A percentile compares a stretch with the other conserved stretches of the same genome.
Evolutionary conservation across 2,888 invertebrate genomes (phyloP).

Genomic region (Cataglyphis rosenhaueri): DNA sequence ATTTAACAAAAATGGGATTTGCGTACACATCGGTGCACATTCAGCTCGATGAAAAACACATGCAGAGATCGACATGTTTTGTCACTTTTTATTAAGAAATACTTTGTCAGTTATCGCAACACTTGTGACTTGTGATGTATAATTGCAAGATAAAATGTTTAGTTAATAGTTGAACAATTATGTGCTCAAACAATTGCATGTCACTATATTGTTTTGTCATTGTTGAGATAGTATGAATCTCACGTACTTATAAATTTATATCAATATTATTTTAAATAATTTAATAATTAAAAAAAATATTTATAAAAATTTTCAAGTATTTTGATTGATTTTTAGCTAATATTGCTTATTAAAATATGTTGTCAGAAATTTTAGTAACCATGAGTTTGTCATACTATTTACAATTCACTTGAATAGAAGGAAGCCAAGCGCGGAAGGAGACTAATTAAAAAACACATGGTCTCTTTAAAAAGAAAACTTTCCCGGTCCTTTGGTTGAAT

Average conservation of each 20-base stretch:
- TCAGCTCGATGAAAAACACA: constrained; percentile 9
- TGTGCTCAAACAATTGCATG: constrained; percentile 10
- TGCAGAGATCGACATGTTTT: background rate
- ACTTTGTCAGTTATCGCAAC: constrained; percentile 25
- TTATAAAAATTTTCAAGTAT: background rate
- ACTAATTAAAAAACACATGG: constrained; percentile 80
- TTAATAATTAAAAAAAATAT: constrained; percentile 7
- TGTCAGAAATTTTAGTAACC: background rate
- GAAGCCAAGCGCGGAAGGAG: constrained; percentile 32
- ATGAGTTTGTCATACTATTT: constrained; percentile 26
- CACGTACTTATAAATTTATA: background rate
- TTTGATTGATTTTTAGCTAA: background rate
- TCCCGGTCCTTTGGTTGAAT: constrained; percentile 79
- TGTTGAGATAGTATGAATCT: background rate
- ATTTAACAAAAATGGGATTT: constrained; percentile 41
- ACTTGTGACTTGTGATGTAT: constrained; percentile 1
- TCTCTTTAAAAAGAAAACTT: constrained; percentile 72
- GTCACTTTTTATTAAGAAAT: constrained; percentile 8
- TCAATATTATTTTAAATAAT: background rate
- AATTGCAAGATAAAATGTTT: background rate
- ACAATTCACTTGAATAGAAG: constrained; percentile 16
- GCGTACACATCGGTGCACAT: constrained; percentile 22
- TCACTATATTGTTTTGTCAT: background rate
- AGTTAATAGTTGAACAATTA: constrained; percentile 27
- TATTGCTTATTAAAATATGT: background rate